Conservation (phyloP, 2,888 invertebrate species). For the Siphlonurus alternatus region DNA sequence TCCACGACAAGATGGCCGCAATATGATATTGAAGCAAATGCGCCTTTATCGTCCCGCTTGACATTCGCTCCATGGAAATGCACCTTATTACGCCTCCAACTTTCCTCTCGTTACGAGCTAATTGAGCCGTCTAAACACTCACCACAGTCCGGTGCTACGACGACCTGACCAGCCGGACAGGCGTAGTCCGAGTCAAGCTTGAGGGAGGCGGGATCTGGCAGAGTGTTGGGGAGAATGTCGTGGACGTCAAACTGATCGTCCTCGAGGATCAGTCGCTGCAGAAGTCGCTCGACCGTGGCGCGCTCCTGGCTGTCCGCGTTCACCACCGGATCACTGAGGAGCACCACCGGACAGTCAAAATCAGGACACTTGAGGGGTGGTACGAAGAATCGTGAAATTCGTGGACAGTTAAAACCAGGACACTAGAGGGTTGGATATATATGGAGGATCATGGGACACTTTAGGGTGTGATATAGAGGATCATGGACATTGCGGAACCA, state of each 20-base stretch:
- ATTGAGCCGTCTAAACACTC: conserved; percentile 21
- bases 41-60: too few species aligned
- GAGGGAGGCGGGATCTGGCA: conserved; percentile 82
- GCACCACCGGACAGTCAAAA: too few species aligned
- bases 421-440: too few species aligned
- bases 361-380: conserved; percentile 9
- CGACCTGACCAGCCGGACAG: conserved; percentile 85
- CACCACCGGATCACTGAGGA: conserved; percentile 80
- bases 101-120: neutral
- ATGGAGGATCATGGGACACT: too few species aligned
- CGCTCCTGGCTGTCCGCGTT: conserved; percentile 77
- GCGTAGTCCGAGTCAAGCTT: conserved; percentile 78
- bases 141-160: conserved; percentile 87
- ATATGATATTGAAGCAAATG: too few species aligned
- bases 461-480: too few species aligned
- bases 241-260: conserved; percentile 88
- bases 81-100: too few species aligned
- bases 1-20: too few species aligned
- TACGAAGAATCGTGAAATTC: neutral
- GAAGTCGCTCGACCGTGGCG: conserved; percentile 60
- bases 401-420: too few species aligned
- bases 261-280: conserved; percentile 81
- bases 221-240: conserved; percentile 84
- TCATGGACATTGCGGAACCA: too few species aligned
- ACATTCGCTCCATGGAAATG: too few species aligned